Conservation (phyloP, 2,113 vertebrate genomes). For the Salvelinus alpinus region DNA sequence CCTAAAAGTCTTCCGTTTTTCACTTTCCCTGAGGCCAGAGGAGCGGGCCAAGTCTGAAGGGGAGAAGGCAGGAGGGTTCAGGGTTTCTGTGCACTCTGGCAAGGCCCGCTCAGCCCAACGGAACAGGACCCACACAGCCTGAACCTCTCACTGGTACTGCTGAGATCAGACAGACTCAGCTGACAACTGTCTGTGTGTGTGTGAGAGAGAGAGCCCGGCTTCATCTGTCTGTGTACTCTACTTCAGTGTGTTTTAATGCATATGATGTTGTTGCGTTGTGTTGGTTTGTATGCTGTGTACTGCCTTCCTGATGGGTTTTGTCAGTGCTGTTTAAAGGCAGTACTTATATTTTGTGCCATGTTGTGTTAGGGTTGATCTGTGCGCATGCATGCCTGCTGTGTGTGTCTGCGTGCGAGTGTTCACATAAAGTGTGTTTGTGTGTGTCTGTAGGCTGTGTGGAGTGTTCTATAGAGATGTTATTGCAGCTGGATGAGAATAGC, state of each 20-base stretch:
- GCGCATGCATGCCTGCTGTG: constrained; percentile 6
- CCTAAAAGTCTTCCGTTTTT: background rate
- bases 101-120: background rate
- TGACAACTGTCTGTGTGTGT: background rate
- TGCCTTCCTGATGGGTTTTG: too few species aligned
- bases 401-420: constrained; percentile 6
- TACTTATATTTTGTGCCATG: too few species aligned
- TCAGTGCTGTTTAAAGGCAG: too few species aligned
- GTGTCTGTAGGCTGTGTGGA: constrained; percentile 8
- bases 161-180: background rate
- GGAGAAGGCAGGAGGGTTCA: background rate
- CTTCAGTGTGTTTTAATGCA: too few species aligned
- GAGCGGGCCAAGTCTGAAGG: background rate
- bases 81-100: background rate
- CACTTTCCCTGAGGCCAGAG: background rate
- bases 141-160: background rate
- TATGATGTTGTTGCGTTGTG: too few species aligned
- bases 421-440: background rate
- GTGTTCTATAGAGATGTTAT: constrained; percentile 32
- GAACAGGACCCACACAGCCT: too few species aligned
- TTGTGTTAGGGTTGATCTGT: background rate
- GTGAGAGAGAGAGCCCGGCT: background rate
- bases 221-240: background rate
- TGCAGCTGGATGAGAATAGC: constrained; percentile 49
- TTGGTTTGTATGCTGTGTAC: too few species aligned